Evolutionary conservation across 2,113 vertebrate genomes (phyloP), one percentile per base, ranked within the genome.

Genomic region (Tragelaphus scriptus): DNA sequence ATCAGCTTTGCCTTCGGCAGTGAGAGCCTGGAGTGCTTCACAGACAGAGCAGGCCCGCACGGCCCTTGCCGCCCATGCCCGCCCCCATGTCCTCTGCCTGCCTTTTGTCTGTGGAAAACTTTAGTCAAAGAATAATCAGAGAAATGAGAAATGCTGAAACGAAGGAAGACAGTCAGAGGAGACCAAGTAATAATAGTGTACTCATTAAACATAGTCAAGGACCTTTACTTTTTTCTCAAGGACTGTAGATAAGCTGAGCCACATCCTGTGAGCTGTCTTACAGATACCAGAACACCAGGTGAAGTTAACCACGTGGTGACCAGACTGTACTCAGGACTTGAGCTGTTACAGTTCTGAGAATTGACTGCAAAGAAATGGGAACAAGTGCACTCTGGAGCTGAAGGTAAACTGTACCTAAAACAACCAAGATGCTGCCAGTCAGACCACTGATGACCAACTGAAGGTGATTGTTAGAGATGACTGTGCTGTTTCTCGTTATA

Each of bases 1-100:
- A 79, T 79, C 44, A 28, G 1, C 25, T 0, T 25, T 47, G 75
- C 25, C 7, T 47, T 5, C 0, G 0, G 40, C 25, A 28, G 25
- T 47, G 75, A 79, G 26, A 40, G 10, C n/a, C 0, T 23, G 19
- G n/a, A 3, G 19, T 12, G 63, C n/a, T 19, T 40, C 6, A 19
- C 32, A 36, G 2, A 17, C 8, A 10, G 32, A 36, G 65, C 32
- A 68, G 17, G 65, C 16, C 65, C 7, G 0, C 9, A 1, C 5
- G 65, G 65, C n/a, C 16, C 65, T n/a, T n/a, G 32, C 32, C 4
- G 2, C 8, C 32, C 17, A 0, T 8, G n/a, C 65, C n/a, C 30
- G 3, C 61, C 28, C 58, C 59, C 13, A 7, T 16, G 63, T 17
- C 30, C 63, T 65, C 63, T 65, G 63, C 30, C 30, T 65, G 30